Evolutionary conservation across 1,140 invertebrate genomes (phyloP).

Genomic region (Ridgeia piscesae): DNA sequence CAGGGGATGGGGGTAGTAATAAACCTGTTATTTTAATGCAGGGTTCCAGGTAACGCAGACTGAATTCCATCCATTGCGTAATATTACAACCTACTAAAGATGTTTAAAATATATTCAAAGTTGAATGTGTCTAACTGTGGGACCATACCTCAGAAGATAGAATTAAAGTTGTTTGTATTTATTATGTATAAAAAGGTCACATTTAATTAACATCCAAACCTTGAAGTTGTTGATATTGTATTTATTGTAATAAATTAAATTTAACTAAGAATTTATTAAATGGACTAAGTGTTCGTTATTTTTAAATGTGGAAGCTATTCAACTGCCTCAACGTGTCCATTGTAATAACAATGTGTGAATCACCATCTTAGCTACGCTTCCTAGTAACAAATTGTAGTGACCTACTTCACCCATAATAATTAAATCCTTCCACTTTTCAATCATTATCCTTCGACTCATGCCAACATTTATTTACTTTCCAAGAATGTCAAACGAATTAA

Average conservation of each 20-base stretch:
- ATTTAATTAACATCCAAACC: neutral
- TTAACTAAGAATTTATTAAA: neutral
- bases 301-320: neutral
- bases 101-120: neutral
- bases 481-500: neutral
- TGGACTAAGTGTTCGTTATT: neutral
- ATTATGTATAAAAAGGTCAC: neutral
- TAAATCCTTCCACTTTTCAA: neutral
- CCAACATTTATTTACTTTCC: neutral
- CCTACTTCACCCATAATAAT: neutral
- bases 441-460: neutral
- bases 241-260: slow-evolving; percentile 1
- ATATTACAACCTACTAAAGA: neutral
- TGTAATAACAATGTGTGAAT: neutral
- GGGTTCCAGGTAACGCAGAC: neutral
- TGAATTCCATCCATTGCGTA: neutral
- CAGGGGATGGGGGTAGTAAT: neutral
- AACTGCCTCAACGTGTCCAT: neutral
- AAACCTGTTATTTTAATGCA: neutral
- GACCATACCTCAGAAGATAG: no score
- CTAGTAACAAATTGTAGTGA: neutral
- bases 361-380: neutral
- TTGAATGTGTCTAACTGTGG: no score
- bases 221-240: neutral
- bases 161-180: no score